Conservation (phyloP, 2,888 invertebrate species). For the Trimorus sp. region DNA sequence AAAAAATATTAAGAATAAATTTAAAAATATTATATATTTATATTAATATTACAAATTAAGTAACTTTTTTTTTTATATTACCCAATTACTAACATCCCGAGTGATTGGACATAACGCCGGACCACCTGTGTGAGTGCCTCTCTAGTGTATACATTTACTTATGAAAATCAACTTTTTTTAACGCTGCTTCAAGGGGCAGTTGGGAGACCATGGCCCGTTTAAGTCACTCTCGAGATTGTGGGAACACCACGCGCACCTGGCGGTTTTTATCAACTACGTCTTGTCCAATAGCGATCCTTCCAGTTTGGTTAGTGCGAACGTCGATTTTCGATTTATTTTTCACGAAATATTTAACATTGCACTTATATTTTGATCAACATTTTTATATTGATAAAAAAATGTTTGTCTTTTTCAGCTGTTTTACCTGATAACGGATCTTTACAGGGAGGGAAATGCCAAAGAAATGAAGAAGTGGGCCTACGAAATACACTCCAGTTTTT, state of each 20-base stretch:
- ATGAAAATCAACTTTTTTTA: slow-evolving; percentile 64
- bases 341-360: no score
- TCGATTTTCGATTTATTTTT: no score
- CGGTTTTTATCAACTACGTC: slow-evolving; percentile 96
- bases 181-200: slow-evolving; percentile 84
- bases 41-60: no score
- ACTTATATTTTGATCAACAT: no score
- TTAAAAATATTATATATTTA: no score
- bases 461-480: slow-evolving; percentile 99
- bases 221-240: slow-evolving; percentile 91
- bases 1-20: no score
- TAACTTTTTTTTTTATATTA: no score
- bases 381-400: no score
- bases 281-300: slow-evolving; percentile 92
- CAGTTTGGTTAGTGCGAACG: slow-evolving; percentile 84
- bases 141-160: slow-evolving; percentile 7
- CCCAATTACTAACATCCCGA: no score
- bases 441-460: slow-evolving; percentile 91
- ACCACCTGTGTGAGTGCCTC: no score
- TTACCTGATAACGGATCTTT: slow-evolving; percentile 95
- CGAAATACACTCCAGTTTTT: slow-evolving; percentile 98
- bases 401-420: slow-evolving; percentile 87
- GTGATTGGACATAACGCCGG: no score
- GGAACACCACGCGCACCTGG: slow-evolving; percentile 94
- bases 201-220: slow-evolving; percentile 94